phyloP scores from a whole-genome alignment of 2,797 vertebrate genomes.

The Chaenodraco wilsoni region DNA sequence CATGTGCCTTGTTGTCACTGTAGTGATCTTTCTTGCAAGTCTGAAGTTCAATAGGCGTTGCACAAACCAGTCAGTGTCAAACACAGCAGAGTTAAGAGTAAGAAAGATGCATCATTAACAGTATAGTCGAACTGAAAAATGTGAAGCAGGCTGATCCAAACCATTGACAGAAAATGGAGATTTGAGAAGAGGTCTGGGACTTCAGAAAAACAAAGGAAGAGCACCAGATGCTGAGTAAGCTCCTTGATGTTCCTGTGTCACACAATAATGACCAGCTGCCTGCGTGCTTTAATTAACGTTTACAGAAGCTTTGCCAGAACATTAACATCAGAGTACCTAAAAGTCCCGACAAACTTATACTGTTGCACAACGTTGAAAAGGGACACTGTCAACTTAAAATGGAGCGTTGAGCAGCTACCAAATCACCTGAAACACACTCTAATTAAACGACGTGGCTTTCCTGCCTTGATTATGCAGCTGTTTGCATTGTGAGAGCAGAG shows the following conservation, averaged over 20 bases:
- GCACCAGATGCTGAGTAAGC: conserved; percentile 23
- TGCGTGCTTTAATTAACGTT: background rate
- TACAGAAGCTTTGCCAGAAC: background rate
- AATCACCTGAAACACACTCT: background rate
- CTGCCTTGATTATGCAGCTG: background rate
- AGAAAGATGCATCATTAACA: background rate
- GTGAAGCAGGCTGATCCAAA: background rate
- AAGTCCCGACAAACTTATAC: background rate
- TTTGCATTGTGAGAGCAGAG: background rate
- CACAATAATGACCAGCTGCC: conserved; percentile 29
- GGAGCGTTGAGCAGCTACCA: background rate
- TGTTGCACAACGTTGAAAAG: background rate
- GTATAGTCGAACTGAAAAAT: background rate
- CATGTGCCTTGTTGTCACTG: conserved; percentile 63
- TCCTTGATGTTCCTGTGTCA: conserved; percentile 5
- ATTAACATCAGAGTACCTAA: background rate
- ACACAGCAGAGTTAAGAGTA: background rate
- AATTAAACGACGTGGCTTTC: background rate
- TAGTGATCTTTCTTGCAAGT: conserved; percentile 41
- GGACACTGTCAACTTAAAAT: background rate
- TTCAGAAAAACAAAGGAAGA: background rate
- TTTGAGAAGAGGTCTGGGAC: background rate
- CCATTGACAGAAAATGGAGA: background rate
- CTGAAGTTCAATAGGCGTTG: conserved; percentile 73
- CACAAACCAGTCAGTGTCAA: conserved; percentile 5